These are phyloP conservation scores for Sinotaia quadrata DNA, from an alignment of 2,888 invertebrate species.

Conservation along the genomic window DNA sequence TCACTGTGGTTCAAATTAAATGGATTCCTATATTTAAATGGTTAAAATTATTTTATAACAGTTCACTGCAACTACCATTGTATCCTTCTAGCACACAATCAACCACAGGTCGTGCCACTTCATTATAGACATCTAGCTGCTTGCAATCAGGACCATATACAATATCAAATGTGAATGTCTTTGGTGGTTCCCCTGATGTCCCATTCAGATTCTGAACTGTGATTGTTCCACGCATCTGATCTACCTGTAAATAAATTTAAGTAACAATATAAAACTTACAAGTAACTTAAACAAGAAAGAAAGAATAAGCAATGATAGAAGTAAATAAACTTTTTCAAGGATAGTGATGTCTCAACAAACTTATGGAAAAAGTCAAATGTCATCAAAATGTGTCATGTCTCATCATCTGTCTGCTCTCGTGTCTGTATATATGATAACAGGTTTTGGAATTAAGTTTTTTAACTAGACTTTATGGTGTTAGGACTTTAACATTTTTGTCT, in stretches of 20 bases:
- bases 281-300: no score
- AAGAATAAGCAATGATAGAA: no score
- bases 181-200: conserved; percentile 81
- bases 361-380: no score
- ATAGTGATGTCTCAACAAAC: no score
- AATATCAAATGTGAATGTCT: conserved; percentile 94
- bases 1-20: not conserved
- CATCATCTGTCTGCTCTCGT: no score
- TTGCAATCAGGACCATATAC: conserved; percentile 90
- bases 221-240: conserved; percentile 81
- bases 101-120: conserved; percentile 95
- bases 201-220: conserved; percentile 84
- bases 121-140: conserved; percentile 94
- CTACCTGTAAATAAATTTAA: conserved; percentile 68
- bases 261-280: no score
- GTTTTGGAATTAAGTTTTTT: no score
- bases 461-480: no score
- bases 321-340: no score
- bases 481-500: no score
- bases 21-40: not conserved
- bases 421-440: no score
- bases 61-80: conserved; percentile 81
- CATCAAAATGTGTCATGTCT: no score
- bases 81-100: conserved; percentile 96
- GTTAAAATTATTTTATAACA: not conserved